phyloP scores from a whole-genome alignment of 2,888 invertebrate species.

The Hartigia nigra region DNA sequence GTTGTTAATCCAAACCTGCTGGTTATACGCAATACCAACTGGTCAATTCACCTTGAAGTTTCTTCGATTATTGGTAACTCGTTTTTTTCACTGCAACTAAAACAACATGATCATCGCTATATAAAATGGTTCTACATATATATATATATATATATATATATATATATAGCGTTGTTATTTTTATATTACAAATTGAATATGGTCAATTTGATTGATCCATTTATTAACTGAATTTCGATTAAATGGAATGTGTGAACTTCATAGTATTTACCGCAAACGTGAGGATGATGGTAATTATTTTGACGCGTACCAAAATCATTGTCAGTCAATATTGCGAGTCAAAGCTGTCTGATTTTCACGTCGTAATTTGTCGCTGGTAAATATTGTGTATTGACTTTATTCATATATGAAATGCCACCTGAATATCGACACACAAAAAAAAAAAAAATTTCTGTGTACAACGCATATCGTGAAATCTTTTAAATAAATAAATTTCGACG shows the following conservation, averaged over 20 bases:
- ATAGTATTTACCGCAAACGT: neutral
- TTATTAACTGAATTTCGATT: neutral
- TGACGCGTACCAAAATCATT: neutral
- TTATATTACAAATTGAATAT: no score
- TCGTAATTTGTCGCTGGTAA: neutral
- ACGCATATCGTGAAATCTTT: neutral
- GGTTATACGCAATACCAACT: conserved; percentile 18
- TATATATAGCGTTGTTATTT: no score
- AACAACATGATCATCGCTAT: neutral
- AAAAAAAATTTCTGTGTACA: neutral
- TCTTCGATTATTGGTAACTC: conserved; percentile 25
- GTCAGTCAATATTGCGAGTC: neutral
- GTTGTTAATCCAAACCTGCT: conserved; percentile 29
- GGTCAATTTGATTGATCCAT: no score
- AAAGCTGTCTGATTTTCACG: neutral
- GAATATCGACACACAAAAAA: neutral
- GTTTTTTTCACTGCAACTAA: neutral
- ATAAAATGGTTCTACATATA: neutral
- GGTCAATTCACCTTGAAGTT: neutral
- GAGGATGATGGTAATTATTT: neutral
- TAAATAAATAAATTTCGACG: neutral
- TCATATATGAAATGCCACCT: neutral
- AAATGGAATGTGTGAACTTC: neutral
- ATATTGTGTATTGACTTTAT: neutral
- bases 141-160: no score